These are phyloP conservation scores for Dexiosoma caninum DNA, from an alignment of 2,888 invertebrate species.

Conservation along the genomic window DNA sequence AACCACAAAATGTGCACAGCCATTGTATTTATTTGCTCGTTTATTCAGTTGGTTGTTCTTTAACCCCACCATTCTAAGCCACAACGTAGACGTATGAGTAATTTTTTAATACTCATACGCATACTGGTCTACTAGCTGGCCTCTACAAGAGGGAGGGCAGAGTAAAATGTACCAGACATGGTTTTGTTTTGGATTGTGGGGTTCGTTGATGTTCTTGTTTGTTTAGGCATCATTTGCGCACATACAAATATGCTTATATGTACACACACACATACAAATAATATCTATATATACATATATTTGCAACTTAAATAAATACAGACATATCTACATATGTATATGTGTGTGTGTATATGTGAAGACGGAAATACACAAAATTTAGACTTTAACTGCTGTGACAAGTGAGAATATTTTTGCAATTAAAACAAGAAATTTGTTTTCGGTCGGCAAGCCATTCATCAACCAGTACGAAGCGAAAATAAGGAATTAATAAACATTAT, in stretches of 20 bases:
- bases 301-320: too few relatives aligned
- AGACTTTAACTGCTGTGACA: too few relatives aligned
- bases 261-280: background rate
- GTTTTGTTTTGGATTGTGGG: background rate
- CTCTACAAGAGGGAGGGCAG: background rate
- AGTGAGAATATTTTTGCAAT: too few relatives aligned
- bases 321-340: too few relatives aligned
- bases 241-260: background rate
- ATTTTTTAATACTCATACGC: slow-evolving; percentile 56
- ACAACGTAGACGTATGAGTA: slow-evolving; percentile 45
- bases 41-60: slow-evolving; percentile 14
- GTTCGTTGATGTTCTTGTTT: slow-evolving; percentile 15
- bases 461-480: too few relatives aligned
- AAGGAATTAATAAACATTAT: too few relatives aligned
- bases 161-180: too few relatives aligned
- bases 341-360: background rate
- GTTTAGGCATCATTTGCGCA: slow-evolving; percentile 42
- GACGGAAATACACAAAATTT: background rate
- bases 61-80: slow-evolving; percentile 4
- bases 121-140: background rate
- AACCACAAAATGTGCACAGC: slow-evolving; percentile 40
- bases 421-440: too few relatives aligned
- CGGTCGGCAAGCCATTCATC: too few relatives aligned
- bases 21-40: background rate
- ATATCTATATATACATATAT: too few relatives aligned